A percentile compares a stretch with the other conserved stretches of the same genome.
These are phyloP conservation scores for Setipinna tenuifilis DNA, from an alignment of 2,797 vertebrate genomes.

Conservation along the genomic window DNA sequence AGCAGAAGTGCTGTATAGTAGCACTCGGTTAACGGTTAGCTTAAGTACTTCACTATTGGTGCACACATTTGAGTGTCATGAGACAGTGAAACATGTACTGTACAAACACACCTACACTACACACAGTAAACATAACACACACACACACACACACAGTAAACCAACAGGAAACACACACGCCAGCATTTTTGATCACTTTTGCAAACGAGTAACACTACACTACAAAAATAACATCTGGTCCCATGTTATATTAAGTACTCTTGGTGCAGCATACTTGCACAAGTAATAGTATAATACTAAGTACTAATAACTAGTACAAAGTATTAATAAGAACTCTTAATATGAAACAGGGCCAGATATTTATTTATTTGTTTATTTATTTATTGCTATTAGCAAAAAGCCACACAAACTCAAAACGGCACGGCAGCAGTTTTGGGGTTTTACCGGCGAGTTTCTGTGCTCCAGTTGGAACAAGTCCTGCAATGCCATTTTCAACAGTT, in stretches of 20 bases:
- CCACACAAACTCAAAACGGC: background rate
- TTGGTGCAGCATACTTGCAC: background rate
- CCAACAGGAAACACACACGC: background rate
- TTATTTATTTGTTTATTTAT: background rate
- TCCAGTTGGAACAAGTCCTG: constrained; percentile 42
- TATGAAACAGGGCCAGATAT: background rate
- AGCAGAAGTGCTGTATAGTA: background rate
- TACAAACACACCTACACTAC: background rate
- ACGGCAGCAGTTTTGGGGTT: background rate
- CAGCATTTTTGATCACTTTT: background rate
- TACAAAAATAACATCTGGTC: background rate
- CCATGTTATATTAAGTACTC: background rate
- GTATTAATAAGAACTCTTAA: background rate
- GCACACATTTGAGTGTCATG: background rate
- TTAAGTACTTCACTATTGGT: background rate
- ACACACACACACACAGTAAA: background rate
- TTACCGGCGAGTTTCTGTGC: constrained; percentile 48
- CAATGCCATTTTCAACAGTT: constrained; percentile 48
- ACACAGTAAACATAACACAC: background rate
- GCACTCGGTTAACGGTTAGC: background rate
- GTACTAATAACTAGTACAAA: background rate
- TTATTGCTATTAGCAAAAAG: background rate
- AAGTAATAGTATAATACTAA: background rate
- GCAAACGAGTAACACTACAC: background rate
- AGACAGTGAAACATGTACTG: background rate